Conservation (phyloP, 2,113 vertebrate genomes). For the Oryzias melastigma region DNA sequence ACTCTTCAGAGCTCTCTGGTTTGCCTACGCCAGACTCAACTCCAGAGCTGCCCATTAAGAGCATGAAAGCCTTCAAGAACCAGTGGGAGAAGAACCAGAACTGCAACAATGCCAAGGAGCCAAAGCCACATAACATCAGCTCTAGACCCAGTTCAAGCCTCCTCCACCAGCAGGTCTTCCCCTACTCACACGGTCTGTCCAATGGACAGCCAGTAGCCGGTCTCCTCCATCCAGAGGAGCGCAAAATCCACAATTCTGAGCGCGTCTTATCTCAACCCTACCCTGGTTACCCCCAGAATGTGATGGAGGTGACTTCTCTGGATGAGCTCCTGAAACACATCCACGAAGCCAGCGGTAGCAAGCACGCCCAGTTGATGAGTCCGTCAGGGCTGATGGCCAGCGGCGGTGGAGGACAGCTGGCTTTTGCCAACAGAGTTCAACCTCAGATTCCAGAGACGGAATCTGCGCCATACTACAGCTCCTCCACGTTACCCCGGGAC, state of each 20-base stretch:
- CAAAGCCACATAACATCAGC: slow-evolving; percentile 64
- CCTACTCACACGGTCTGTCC: slow-evolving; percentile 72
- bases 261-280: slow-evolving; percentile 77
- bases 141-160: slow-evolving; percentile 71
- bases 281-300: slow-evolving; percentile 79
- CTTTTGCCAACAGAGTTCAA: slow-evolving; percentile 78
- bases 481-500: slow-evolving; percentile 82
- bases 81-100: slow-evolving; percentile 92
- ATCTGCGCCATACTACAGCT: slow-evolving; percentile 79
- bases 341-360: slow-evolving; percentile 77
- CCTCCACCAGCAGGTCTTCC: slow-evolving; percentile 76
- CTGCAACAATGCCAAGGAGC: slow-evolving; percentile 84
- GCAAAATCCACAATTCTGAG: slow-evolving; percentile 81
- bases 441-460: slow-evolving; percentile 80
- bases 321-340: slow-evolving; percentile 89
- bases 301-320: slow-evolving; percentile 86
- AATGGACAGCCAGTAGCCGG: slow-evolving; percentile 68
- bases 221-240: slow-evolving; percentile 75
- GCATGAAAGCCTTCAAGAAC: slow-evolving; percentile 81
- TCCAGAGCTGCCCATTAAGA: slow-evolving; percentile 87
- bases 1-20: slow-evolving; percentile 83
- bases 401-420: slow-evolving; percentile 58
- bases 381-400: slow-evolving; percentile 68
- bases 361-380: slow-evolving; percentile 72
- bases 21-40: slow-evolving; percentile 90